Conservation (phyloP, 1,140 invertebrate species). For the Aporrectodea caliginosa region DNA sequence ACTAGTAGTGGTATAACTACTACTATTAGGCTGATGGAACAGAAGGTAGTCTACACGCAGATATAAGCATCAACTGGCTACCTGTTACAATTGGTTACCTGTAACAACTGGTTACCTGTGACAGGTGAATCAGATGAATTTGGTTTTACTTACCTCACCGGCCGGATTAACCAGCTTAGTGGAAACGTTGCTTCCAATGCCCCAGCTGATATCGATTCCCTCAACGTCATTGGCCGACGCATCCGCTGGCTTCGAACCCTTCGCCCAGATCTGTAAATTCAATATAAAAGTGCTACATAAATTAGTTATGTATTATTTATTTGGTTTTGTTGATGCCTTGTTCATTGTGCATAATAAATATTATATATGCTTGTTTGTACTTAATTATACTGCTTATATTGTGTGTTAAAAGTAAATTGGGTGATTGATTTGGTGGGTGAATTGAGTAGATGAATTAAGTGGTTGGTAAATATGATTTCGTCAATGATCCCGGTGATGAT, state of each 20-base stretch:
- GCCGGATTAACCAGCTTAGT: constrained; percentile 52
- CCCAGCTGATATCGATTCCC: constrained; percentile 41
- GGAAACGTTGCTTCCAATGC: constrained; percentile 52
- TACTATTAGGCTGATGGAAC: too few species aligned
- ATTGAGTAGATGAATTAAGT: background rate
- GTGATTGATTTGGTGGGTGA: background rate
- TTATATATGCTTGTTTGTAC: too few species aligned
- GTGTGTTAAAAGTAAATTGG: background rate
- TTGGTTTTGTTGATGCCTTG: too few species aligned
- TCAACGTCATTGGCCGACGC: constrained; percentile 28
- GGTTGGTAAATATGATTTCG: background rate
- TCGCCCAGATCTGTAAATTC: constrained; percentile 26
- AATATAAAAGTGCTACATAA: too few species aligned
- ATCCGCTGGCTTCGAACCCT: constrained; percentile 25
- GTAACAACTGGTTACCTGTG: too few species aligned
- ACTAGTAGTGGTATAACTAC: too few species aligned
- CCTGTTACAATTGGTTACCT: too few species aligned
- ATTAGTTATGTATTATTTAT: too few species aligned
- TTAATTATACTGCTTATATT: too few species aligned
- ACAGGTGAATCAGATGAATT: background rate
- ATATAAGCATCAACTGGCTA: too few species aligned
- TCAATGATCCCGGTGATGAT: background rate
- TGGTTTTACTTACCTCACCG: constrained; percentile 43
- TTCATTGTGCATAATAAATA: too few species aligned
- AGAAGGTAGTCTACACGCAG: too few species aligned